A percentile compares a stretch with the other conserved stretches of the same genome.
phyloP scores from a whole-genome alignment of 2,797 vertebrate genomes.

The Jordanella pulchra region DNA sequence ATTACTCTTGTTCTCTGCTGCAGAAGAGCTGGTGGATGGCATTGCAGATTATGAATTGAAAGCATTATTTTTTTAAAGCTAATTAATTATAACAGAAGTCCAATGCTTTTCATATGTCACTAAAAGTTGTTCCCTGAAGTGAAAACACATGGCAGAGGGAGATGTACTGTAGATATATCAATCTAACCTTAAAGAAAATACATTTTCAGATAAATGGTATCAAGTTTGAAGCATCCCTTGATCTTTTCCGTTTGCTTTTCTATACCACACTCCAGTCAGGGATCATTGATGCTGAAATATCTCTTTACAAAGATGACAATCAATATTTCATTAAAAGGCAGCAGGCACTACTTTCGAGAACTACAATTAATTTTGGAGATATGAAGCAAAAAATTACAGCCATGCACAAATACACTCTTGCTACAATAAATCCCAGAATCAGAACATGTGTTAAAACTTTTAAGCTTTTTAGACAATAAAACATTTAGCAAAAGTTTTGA shows the following conservation, averaged over 20 bases:
- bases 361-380: constrained; percentile 33
- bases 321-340: constrained; percentile 67
- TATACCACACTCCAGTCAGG: constrained; percentile 53
- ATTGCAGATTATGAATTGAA: constrained; percentile 2
- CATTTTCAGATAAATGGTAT: constrained; percentile 10
- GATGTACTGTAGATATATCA: constrained; percentile 3
- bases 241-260: constrained; percentile 38
- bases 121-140: constrained; percentile 1
- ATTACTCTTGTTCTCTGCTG: neutral
- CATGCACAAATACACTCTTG: constrained; percentile 16
- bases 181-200: neutral
- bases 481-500: constrained; percentile 43
- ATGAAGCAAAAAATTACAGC: constrained; percentile 17
- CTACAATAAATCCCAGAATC: constrained; percentile 22
- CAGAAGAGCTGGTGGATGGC: constrained; percentile 4
- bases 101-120: neutral
- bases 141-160: constrained; percentile 12
- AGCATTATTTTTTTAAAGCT: neutral
- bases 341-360: constrained; percentile 43
- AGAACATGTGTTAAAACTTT: constrained; percentile 26
- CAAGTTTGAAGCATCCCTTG: constrained; percentile 21
- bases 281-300: constrained; percentile 62
- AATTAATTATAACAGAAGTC: neutral
- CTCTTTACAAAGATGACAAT: constrained; percentile 78
- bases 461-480: constrained; percentile 39